phyloP scores from a whole-genome alignment of 2,888 invertebrate genomes.

The Tenthredo distinguenda region DNA sequence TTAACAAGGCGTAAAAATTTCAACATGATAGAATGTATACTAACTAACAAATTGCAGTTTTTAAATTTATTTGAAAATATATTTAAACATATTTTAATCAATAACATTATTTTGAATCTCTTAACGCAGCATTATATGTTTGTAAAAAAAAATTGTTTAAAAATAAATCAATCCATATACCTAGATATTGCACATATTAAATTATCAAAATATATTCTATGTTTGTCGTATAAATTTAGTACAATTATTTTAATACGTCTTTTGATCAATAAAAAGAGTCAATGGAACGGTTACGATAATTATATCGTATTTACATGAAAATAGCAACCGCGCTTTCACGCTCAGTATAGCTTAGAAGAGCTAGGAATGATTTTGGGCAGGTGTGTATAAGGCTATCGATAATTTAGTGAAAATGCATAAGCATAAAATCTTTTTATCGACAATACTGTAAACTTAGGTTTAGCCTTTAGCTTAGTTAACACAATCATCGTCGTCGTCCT shows the following conservation, averaged over 20 bases:
- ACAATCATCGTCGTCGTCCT: too few relatives aligned
- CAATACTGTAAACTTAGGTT: too few relatives aligned
- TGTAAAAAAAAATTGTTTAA: not conserved
- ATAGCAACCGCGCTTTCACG: too few relatives aligned
- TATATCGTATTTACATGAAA: not conserved
- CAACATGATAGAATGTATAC: too few relatives aligned
- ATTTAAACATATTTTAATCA: not conserved
- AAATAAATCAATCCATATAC: not conserved
- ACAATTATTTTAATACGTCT: not conserved
- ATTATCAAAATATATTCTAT: not conserved
- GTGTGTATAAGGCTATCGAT: too few relatives aligned
- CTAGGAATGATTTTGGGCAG: too few relatives aligned
- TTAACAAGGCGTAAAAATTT: too few relatives aligned
- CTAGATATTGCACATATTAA: too few relatives aligned
- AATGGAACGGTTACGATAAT: not conserved
- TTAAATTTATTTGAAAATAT: not conserved
- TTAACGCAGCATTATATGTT: not conserved
- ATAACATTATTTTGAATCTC: not conserved
- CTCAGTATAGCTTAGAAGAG: too few relatives aligned
- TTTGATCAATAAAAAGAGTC: not conserved
- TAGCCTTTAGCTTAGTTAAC: too few relatives aligned
- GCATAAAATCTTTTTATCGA: too few relatives aligned
- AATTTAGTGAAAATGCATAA: too few relatives aligned
- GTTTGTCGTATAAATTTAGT: not conserved
- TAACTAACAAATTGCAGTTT: not conserved